Conservation (phyloP, 2,888 invertebrate genomes). For the Branchipolynoe longqiensis region DNA sequence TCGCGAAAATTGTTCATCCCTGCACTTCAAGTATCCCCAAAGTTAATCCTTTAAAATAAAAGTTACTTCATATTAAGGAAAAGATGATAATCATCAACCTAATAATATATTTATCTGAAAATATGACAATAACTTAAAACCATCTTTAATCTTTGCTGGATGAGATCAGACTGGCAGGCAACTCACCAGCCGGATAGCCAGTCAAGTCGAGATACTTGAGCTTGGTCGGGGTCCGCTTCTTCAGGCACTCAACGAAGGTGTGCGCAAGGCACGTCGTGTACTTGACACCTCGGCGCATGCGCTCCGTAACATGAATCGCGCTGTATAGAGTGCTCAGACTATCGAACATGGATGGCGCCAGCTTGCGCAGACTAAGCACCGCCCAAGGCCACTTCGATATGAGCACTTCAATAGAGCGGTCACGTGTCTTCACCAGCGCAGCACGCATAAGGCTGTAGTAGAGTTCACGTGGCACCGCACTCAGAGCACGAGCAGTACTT, state of each 20-base stretch:
- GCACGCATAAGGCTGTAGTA: constrained; percentile 74
- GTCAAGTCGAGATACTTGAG: constrained; percentile 77
- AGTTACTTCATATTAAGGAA: no score
- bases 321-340: constrained; percentile 73
- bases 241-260: constrained; percentile 77
- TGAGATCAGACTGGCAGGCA: no score
- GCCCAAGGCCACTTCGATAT: constrained; percentile 75
- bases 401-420: constrained; percentile 75
- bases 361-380: constrained; percentile 71
- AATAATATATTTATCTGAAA: no score
- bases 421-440: constrained; percentile 73
- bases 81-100: no score
- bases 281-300: constrained; percentile 74
- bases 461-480: constrained; percentile 71
- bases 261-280: constrained; percentile 79
- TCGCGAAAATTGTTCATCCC: no score
- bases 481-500: constrained; percentile 69
- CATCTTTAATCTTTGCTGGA: no score
- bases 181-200: constrained; percentile 78
- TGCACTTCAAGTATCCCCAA: no score
- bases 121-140: no score
- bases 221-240: constrained; percentile 72
- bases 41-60: no score
- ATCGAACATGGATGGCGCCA: constrained; percentile 75
- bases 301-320: constrained; percentile 69